Percentiles rank a stretch among this genome's conserved stretches.
phyloP scores from a whole-genome alignment of 2,888 invertebrate genomes.

The Drosophila bunnanda region DNA sequence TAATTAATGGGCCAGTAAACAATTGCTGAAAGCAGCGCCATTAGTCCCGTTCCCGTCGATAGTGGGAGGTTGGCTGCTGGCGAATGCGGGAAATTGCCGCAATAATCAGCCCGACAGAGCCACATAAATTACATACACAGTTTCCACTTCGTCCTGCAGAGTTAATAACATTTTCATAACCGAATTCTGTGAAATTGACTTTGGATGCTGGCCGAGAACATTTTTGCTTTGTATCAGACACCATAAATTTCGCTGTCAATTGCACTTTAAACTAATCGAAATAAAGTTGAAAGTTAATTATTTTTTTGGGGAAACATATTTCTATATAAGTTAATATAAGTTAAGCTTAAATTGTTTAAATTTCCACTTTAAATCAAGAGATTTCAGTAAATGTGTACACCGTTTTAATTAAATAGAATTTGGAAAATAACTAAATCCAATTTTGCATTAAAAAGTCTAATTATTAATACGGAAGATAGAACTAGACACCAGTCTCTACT shows the following conservation, averaged over 20 bases:
- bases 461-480: no score
- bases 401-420: no score
- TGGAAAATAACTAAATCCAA: no score
- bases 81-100: conserved; percentile 23
- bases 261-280: conserved; percentile 21
- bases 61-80: conserved; percentile 34
- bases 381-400: no score
- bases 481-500: not conserved
- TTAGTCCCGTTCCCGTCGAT: conserved; percentile 64
- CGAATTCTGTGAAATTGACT: conserved; percentile 56
- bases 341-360: no score
- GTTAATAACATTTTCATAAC: conserved; percentile 66
- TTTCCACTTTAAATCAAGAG: no score
- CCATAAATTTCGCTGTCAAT: conserved; percentile 30
- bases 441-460: no score
- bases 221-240: conserved; percentile 26
- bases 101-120: conserved; percentile 39
- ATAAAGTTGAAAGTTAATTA: not conserved
- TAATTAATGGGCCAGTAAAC: conserved; percentile 82
- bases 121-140: conserved; percentile 51
- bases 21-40: conserved; percentile 77
- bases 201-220: conserved; percentile 52
- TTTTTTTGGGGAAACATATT: no score
- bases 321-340: no score
- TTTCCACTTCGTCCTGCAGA: conserved; percentile 33